Conservation (phyloP, 2,797 vertebrate genomes). For the Acanthiza pusilla region DNA sequence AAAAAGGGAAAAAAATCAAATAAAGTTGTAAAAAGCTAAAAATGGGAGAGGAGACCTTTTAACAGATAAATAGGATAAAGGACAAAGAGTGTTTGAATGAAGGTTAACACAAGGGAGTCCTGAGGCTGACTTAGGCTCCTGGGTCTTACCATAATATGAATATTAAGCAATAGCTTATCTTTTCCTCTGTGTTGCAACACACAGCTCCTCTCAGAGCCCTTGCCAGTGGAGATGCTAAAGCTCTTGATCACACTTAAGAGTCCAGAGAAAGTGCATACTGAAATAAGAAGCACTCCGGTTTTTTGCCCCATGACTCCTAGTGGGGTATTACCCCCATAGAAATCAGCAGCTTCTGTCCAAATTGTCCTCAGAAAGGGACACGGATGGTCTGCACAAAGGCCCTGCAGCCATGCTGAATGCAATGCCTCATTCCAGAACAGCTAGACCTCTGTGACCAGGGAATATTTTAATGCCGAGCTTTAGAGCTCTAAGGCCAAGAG, state of each 20-base stretch:
- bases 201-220: neutral
- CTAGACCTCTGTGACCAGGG: neutral
- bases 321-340: too few relatives aligned
- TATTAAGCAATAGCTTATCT: neutral
- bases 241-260: neutral
- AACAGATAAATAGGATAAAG: neutral
- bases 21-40: neutral
- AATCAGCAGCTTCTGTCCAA: neutral
- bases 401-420: neutral
- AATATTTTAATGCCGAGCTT: neutral
- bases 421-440: neutral
- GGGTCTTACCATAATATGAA: neutral
- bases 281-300: neutral
- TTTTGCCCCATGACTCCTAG: neutral
- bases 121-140: neutral
- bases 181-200: neutral
- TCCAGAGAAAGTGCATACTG: accelerated
- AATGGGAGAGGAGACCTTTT: neutral
- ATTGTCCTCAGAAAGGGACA: neutral
- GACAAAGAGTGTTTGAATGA: neutral
- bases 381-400: neutral
- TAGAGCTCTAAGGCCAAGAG: neutral
- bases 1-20: neutral
- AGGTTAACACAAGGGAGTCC: neutral
- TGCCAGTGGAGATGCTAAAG: neutral